Conservation (phyloP, 1,140 invertebrate species). For the Orius insidiosus region DNA sequence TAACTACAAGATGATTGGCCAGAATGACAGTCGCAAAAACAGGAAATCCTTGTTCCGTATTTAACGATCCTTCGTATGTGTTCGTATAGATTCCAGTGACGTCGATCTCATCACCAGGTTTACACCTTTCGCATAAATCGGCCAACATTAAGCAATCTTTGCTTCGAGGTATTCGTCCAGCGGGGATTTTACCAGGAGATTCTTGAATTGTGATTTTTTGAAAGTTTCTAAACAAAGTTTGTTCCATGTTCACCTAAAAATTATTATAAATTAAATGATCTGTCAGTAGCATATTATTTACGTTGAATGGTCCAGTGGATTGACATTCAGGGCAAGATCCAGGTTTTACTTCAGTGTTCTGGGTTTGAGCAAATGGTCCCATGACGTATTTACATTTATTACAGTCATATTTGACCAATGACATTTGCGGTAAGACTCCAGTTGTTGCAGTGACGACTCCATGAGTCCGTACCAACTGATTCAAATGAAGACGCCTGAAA, state of each 20-base stretch:
- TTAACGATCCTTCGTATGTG: slow-evolving; percentile 86
- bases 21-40: slow-evolving; percentile 96
- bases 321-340: slow-evolving; percentile 97
- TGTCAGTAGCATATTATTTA: slow-evolving; percentile 26
- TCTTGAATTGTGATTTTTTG: slow-evolving; percentile 97
- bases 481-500: slow-evolving; percentile 82
- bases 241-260: slow-evolving; percentile 70
- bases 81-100: slow-evolving; percentile 91
- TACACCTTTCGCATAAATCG: slow-evolving; percentile 91
- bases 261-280: not conserved
- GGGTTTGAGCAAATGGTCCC: slow-evolving; percentile 89
- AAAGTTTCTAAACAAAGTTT: slow-evolving; percentile 97
- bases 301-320: slow-evolving; percentile 86
- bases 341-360: slow-evolving; percentile 86
- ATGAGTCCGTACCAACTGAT: slow-evolving; percentile 80
- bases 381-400: slow-evolving; percentile 86
- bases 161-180: slow-evolving; percentile 90
- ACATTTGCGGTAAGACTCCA: slow-evolving; percentile 87
- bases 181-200: slow-evolving; percentile 79
- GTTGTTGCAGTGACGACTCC: slow-evolving; percentile 95
- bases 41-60: slow-evolving; percentile 92
- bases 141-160: slow-evolving; percentile 92
- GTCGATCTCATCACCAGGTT: slow-evolving; percentile 96
- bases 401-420: slow-evolving; percentile 94
- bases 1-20: slow-evolving; percentile 89